These are phyloP conservation scores for Drosophila subsilvestris DNA, from an alignment of 2,888 invertebrate genomes.

Conservation along the genomic window DNA sequence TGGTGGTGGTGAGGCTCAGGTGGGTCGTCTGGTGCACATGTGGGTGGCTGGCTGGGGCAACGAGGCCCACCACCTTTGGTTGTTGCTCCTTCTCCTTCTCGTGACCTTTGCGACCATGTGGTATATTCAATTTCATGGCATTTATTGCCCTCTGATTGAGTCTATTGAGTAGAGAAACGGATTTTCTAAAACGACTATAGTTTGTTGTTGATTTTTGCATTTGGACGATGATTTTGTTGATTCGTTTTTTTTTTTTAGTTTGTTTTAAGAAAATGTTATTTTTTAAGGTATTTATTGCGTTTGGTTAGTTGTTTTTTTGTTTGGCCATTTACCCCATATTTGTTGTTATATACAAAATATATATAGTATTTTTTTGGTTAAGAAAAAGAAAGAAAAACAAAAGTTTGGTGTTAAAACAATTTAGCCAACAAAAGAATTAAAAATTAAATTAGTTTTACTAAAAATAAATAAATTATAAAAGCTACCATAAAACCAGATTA, in stretches of 20 bases:
- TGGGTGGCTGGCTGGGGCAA: slow-evolving; percentile 9
- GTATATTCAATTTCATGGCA: slow-evolving; percentile 83
- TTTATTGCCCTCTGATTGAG: slow-evolving; percentile 84
- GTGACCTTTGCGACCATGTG: slow-evolving; percentile 62
- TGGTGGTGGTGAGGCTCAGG: slow-evolving; percentile 52
- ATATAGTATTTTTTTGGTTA: slow-evolving; percentile 36
- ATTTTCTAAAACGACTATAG: slow-evolving; percentile 83
- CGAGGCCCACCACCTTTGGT: neutral
- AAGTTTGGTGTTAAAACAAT: slow-evolving; percentile 57
- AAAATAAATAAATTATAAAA: slow-evolving; percentile 44
- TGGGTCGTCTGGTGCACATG: slow-evolving; percentile 27
- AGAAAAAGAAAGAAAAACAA: slow-evolving; percentile 66
- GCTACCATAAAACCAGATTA: slow-evolving; percentile 55
- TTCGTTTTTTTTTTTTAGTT: slow-evolving; percentile 28
- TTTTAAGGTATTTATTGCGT: slow-evolving; percentile 28
- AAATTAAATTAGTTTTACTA: slow-evolving; percentile 32
- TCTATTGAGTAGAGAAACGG: slow-evolving; percentile 84
- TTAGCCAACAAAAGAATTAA: slow-evolving; percentile 42
- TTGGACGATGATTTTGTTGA: slow-evolving; percentile 51
- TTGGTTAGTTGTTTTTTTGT: slow-evolving; percentile 48
- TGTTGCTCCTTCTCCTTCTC: slow-evolving; percentile 41
- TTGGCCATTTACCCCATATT: slow-evolving; percentile 69
- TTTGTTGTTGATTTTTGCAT: slow-evolving; percentile 30
- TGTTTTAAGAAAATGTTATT: slow-evolving; percentile 38
- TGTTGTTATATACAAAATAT: slow-evolving; percentile 34